These are phyloP conservation scores for Nephotettix cincticeps DNA, from an alignment of 1,140 invertebrate genomes.

Conservation along the genomic window DNA sequence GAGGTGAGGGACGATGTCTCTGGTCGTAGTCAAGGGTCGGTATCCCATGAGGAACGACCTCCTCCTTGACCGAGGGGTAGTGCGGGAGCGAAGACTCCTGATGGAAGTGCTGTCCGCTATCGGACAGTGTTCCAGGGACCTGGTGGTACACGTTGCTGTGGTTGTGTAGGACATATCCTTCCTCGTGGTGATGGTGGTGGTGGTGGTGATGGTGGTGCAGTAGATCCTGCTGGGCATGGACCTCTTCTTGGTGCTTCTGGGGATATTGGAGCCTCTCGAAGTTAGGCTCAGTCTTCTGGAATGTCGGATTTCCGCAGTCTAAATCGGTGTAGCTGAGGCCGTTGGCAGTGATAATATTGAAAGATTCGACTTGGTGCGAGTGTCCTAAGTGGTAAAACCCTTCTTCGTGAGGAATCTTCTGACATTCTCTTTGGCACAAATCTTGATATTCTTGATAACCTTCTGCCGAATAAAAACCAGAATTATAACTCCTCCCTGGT, in stretches of 20 bases:
- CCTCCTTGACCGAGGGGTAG: conserved; percentile 49
- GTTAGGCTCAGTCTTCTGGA: conserved; percentile 31
- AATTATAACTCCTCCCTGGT: not conserved
- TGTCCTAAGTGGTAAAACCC: not conserved
- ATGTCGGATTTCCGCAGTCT: conserved; percentile 58
- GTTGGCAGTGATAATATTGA: conserved; percentile 74
- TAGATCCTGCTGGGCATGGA: conserved; percentile 45
- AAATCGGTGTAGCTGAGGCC: conserved; percentile 88
- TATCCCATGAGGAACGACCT: conserved; percentile 27
- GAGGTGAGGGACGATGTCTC: conserved; percentile 39
- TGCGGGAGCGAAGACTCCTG: conserved; percentile 42
- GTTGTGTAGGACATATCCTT: conserved; percentile 32
- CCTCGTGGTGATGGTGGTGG: conserved; percentile 44
- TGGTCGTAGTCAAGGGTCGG: conserved; percentile 1
- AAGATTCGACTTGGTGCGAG: not conserved
- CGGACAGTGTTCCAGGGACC: conserved; percentile 25
- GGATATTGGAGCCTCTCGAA: conserved; percentile 39
- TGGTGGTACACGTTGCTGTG: not conserved
- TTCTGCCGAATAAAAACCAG: conserved; percentile 17
- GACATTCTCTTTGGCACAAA: conserved; percentile 22
- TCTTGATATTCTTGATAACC: conserved; percentile 25
- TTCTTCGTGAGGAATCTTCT: conserved; percentile 18
- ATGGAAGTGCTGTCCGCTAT: conserved; percentile 42
- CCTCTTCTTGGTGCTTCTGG: conserved; percentile 42
- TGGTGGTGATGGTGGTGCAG: conserved; percentile 47